phyloP scores from a whole-genome alignment of 2,888 invertebrate genomes.

The Drosophila mimica region DNA sequence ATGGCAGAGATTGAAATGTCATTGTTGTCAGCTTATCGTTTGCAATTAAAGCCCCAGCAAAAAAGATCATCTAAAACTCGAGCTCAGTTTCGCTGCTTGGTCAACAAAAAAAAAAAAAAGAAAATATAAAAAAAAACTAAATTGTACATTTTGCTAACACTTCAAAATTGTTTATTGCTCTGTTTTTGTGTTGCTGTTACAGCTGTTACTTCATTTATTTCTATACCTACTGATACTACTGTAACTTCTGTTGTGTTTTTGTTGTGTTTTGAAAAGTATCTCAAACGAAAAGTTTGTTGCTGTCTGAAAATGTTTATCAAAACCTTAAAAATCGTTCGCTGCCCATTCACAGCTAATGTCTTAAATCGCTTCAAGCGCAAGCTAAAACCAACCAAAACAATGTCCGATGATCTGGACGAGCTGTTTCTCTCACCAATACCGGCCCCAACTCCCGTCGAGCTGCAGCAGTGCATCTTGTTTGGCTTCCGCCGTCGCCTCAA shows the following conservation, averaged over 20 bases:
- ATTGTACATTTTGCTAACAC: constrained; percentile 43
- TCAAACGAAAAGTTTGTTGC: constrained; percentile 22
- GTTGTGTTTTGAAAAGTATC: constrained; percentile 40
- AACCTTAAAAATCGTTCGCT: constrained; percentile 32
- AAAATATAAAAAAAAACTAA: constrained; percentile 7
- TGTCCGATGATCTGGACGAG: constrained; percentile 74
- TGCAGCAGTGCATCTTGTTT: constrained; percentile 75
- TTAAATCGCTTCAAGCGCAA: constrained; percentile 69
- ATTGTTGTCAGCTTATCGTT: constrained; percentile 73
- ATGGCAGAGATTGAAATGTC: constrained; percentile 75
- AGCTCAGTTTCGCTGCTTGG: constrained; percentile 31
- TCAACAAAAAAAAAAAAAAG: constrained; percentile 22
- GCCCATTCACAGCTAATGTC: constrained; percentile 70
- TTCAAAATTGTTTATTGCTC: constrained; percentile 34
- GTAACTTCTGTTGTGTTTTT: constrained; percentile 31
- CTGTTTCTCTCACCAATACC: constrained; percentile 71
- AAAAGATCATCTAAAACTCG: constrained; percentile 35
- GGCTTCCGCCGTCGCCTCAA: constrained; percentile 72
- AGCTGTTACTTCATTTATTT: constrained; percentile 28
- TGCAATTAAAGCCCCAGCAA: constrained; percentile 55
- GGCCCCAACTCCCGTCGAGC: constrained; percentile 64
- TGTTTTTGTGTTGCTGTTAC: constrained; percentile 22
- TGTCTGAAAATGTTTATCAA: constrained; percentile 30
- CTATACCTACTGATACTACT: constrained; percentile 17
- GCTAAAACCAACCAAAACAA: constrained; percentile 40